Evolutionary conservation across 2,113 vertebrate genomes (phyloP).

Genomic region (Atractosteus spatula): DNA sequence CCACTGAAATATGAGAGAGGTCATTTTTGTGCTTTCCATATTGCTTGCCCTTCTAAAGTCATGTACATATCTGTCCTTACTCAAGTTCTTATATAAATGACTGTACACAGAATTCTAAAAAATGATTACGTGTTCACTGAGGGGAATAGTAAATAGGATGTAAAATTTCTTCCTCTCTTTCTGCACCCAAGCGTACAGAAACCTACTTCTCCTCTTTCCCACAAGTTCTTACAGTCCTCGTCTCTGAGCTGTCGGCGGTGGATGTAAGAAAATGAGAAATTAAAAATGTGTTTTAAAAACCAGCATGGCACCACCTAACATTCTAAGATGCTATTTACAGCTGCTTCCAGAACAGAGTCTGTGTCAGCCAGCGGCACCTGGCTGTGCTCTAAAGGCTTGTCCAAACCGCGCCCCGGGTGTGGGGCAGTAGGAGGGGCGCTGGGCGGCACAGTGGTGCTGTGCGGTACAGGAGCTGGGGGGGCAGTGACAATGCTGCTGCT

Average conservation of each 20-base stretch:
- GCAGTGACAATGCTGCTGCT: conserved; percentile 34
- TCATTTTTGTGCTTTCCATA: too few relatives aligned
- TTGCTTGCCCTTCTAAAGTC: too few relatives aligned
- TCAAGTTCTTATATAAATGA: too few relatives aligned
- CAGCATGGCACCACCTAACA: conserved; percentile 75
- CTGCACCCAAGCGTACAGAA: neutral
- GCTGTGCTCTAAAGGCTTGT: conserved; percentile 72
- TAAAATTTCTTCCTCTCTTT: too few relatives aligned
- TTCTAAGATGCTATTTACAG: conserved; percentile 99
- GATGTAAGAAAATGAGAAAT: conserved; percentile 4
- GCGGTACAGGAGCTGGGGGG: conserved; percentile 32
- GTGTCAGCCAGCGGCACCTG: conserved; percentile 78
- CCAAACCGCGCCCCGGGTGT: conserved; percentile 49
- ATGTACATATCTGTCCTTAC: too few relatives aligned
- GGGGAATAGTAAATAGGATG: too few relatives aligned
- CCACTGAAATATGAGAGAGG: too few relatives aligned
- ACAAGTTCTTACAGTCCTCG: conserved; percentile 47
- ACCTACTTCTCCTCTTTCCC: conserved; percentile 12
- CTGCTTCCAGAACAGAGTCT: conserved; percentile 96
- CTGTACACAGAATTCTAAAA: too few relatives aligned
- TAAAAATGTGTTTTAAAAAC: conserved; percentile 12
- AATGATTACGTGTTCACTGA: too few relatives aligned
- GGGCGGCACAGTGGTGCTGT: conserved; percentile 34
- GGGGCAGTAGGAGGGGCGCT: conserved; percentile 19
- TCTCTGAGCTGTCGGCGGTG: neutral